Base-by-base conservation (phyloP, 1,140 invertebrate genomes). In the Drosophila yakuba region DNA sequence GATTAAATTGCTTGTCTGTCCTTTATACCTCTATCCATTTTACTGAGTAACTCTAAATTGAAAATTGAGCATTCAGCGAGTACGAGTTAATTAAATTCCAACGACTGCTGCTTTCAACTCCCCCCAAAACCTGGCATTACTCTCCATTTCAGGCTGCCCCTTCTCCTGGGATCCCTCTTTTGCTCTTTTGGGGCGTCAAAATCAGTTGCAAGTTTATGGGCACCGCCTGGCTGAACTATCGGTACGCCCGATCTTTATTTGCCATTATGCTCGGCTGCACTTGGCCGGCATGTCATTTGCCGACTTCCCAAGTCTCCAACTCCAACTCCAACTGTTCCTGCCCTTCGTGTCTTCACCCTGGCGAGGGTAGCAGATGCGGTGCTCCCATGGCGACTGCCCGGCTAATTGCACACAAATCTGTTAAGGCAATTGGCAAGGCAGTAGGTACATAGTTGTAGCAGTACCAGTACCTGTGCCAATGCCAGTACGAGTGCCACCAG, bases 371-470 rank as follows among this genome's bases (percentile, higher is more conserved):
- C 55, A 38, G 41, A 38, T 41, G 47, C 47, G 54, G 62, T 64
- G 72, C 72, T 88, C 63, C 75, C 79, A 74, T 44, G 71, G 58
- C 60, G 56, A 61, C 77, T 68, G 73, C 60, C 59, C 77, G 76
- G 84, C 80, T 88, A 88, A 88, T 88, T 88, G 83, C 84, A 67
- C 84, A 89, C 84, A 88, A 88, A 88, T 88, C 83, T 88, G 83
- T 89, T 88, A 88, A 80, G 80, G 83, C 80, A 86, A 88, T 73
- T 80, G 52, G 56, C 61, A 71, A 59, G 74, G 15, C 32, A 45
- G 43, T 14, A 5, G 44, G 20, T n/a, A 20, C 20, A 20, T 20
- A 15, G 48, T 10, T n/a, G n/a, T 32, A n/a, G 3, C n/a, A 15
- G 4, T 35, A 2, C 28, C 4, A 51, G 25, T 32, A n/a, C 14